phyloP scores from a whole-genome alignment of 2,113 vertebrate genomes.

The Donacobius atricapilla region DNA sequence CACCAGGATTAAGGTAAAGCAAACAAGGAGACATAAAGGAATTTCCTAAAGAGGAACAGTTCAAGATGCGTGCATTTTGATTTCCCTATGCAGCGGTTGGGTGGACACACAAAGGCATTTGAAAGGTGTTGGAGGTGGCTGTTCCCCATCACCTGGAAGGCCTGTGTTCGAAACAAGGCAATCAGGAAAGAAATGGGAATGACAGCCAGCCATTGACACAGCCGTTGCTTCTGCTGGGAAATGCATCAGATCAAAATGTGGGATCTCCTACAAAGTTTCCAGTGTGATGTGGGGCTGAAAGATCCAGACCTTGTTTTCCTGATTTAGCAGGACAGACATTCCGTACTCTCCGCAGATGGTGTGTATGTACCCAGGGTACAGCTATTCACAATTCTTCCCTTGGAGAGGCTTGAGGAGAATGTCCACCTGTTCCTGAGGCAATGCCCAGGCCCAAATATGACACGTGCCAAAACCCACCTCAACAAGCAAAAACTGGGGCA shows the following conservation, averaged over 20 bases:
- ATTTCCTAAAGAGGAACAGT: background rate
- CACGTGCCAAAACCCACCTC: background rate
- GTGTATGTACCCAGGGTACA: background rate
- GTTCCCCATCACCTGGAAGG: background rate
- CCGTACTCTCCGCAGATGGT: fast-evolving
- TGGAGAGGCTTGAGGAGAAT: background rate
- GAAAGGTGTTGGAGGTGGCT: background rate
- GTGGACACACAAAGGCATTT: background rate
- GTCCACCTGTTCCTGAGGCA: background rate
- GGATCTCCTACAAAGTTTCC: background rate
- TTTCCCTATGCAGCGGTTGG: background rate
- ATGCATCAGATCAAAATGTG: background rate
- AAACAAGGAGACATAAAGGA: background rate
- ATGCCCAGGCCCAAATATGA: background rate
- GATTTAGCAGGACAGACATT: background rate
- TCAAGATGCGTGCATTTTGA: background rate
- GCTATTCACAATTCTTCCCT: background rate
- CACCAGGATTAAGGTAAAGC: background rate
- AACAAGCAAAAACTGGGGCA: background rate
- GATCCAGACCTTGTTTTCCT: background rate
- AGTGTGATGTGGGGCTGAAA: background rate
- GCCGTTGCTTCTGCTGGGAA: background rate
- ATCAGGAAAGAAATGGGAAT: background rate
- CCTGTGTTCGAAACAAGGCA: background rate
- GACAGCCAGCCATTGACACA: background rate